Conservation (phyloP, 2,113 vertebrate genomes). For the Chionis minor region DNA sequence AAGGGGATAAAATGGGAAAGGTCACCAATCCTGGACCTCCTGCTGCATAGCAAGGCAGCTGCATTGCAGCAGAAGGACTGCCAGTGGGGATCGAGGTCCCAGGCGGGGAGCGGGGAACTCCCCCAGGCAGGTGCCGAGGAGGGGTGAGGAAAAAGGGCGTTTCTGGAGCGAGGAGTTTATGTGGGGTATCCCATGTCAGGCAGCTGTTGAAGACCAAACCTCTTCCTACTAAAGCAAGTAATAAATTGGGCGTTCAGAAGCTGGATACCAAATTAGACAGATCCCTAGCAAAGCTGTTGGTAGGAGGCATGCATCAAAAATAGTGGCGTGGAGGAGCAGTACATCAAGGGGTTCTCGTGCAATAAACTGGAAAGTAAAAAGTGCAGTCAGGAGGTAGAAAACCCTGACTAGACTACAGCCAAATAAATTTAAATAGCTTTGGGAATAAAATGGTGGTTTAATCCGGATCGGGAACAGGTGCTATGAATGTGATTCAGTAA, state of each 20-base stretch:
- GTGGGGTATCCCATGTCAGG: background rate
- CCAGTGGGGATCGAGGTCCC: background rate
- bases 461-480: conserved; percentile 79
- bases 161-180: background rate
- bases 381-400: conserved; percentile 46
- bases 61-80: background rate
- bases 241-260: background rate
- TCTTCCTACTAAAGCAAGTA: background rate
- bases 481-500: conserved; percentile 77
- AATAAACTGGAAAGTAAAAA: conserved; percentile 43
- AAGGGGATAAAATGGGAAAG: background rate
- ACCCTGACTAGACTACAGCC: conserved; percentile 58
- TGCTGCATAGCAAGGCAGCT: background rate
- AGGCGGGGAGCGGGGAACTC: background rate
- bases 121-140: background rate
- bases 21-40: background rate
- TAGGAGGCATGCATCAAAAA: background rate
- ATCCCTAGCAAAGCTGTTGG: background rate
- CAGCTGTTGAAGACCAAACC: background rate
- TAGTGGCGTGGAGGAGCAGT: background rate
- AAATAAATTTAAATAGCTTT: conserved; percentile 72
- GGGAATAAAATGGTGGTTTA: conserved; percentile 75
- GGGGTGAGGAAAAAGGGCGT: rapidly evolving
- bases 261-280: background rate
- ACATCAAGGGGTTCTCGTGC: background rate